phyloP scores from a whole-genome alignment of 1,140 invertebrate species.

The Eubasilissa regina region DNA sequence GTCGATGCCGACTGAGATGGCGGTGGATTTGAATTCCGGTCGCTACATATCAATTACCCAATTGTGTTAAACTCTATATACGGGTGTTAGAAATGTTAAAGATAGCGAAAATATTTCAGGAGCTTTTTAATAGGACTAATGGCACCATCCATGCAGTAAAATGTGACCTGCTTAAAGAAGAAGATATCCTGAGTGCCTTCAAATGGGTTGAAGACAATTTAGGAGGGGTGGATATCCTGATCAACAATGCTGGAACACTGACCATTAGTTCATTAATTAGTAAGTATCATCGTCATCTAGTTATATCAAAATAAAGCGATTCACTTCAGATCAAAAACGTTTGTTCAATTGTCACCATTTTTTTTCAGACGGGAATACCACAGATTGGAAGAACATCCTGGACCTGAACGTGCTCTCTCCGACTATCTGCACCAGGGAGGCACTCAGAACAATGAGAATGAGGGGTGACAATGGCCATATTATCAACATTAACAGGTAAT shows the following conservation, averaged over 20 bases:
- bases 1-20: too few species aligned
- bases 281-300: not conserved
- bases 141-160: slow-evolving; percentile 64
- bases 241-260: slow-evolving; percentile 81
- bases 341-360: not conserved
- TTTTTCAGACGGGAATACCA: slow-evolving; percentile 24
- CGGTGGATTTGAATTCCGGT: too few species aligned
- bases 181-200: slow-evolving; percentile 79
- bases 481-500: slow-evolving; percentile 77
- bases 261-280: slow-evolving; percentile 58
- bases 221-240: slow-evolving; percentile 79
- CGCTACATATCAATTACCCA: too few species aligned
- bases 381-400: slow-evolving; percentile 55
- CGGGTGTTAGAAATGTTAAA: too few species aligned
- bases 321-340: not conserved
- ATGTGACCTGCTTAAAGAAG: slow-evolving; percentile 78
- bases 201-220: slow-evolving; percentile 74
- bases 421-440: slow-evolving; percentile 72
- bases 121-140: slow-evolving; percentile 57
- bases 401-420: slow-evolving; percentile 74
- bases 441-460: slow-evolving; percentile 75
- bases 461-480: slow-evolving; percentile 77
- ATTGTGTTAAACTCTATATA: too few species aligned
- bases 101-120: slow-evolving; percentile 40
- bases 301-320: too few species aligned